Percentiles rank a stretch among this genome's conserved stretches.
These are phyloP conservation scores for Ophiothrix spiculata DNA, from an alignment of 35 echinoderm and acorn worm species.

Conservation along the genomic window DNA sequence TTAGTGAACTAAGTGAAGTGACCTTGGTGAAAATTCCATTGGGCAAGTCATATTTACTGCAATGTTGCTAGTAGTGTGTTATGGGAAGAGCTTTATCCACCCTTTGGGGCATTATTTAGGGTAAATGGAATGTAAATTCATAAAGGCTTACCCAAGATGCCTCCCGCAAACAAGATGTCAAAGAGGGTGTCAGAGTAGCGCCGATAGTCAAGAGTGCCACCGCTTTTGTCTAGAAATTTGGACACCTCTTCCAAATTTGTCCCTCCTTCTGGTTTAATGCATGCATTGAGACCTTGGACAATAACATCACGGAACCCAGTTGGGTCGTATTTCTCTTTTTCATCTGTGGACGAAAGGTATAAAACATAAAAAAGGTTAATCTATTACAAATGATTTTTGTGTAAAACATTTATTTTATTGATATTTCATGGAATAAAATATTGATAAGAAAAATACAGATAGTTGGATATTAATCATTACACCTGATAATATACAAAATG, in stretches of 20 bases:
- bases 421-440: too few relatives aligned
- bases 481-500: too few relatives aligned
- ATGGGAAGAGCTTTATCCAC: too few relatives aligned
- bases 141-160: constrained; percentile 80
- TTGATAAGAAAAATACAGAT: too few relatives aligned
- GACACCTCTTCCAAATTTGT: constrained; percentile 76
- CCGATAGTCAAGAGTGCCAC: constrained; percentile 80
- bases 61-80: too few relatives aligned
- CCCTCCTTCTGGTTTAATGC: too few relatives aligned
- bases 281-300: constrained; percentile 80
- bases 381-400: neutral
- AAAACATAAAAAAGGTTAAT: neutral
- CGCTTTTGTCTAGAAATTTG: constrained; percentile 82
- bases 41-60: too few relatives aligned
- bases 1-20: too few relatives aligned
- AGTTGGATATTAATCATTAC: too few relatives aligned
- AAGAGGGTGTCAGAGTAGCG: constrained; percentile 84
- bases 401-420: neutral
- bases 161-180: constrained; percentile 95
- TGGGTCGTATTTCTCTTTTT: constrained; percentile 99
- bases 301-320: constrained; percentile 94
- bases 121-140: too few relatives aligned
- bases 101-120: too few relatives aligned
- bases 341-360: constrained; percentile 53
- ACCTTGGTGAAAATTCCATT: too few relatives aligned